These are phyloP conservation scores for Scaeva pyrastri DNA, from an alignment of 2,888 invertebrate species.

Conservation along the genomic window DNA sequence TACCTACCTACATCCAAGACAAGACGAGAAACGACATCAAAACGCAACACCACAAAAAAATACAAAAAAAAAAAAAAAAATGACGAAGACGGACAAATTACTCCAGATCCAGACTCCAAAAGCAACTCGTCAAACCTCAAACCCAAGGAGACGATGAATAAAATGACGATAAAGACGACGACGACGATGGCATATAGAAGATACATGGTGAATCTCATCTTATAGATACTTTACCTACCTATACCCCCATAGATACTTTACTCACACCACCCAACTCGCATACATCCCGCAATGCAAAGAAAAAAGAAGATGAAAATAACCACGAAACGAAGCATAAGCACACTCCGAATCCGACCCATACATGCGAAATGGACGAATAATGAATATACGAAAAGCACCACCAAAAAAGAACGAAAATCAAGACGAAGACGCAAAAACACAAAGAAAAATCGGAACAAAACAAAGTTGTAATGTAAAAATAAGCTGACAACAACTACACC, in stretches of 20 bases:
- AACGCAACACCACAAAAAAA: neutral
- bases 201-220: conserved; percentile 63
- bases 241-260: conserved; percentile 15
- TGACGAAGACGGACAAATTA: conserved; percentile 71
- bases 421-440: conserved; percentile 71
- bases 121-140: conserved; percentile 35
- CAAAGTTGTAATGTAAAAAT: conserved; percentile 76
- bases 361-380: neutral
- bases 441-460: conserved; percentile 75
- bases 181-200: conserved; percentile 12
- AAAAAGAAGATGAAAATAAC: conserved; percentile 16
- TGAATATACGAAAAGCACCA: conserved; percentile 13
- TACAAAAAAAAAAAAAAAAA: conserved; percentile 17
- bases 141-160: conserved; percentile 47
- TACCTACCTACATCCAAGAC: conserved; percentile 7
- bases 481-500: conserved; percentile 64
- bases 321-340: neutral
- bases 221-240: no score
- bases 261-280: conserved; percentile 51
- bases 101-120: conserved; percentile 38
- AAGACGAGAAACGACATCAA: neutral
- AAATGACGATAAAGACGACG: conserved; percentile 75
- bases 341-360: neutral
- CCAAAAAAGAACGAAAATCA: conserved; percentile 54
- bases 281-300: neutral